Percentiles rank a stretch among this genome's conserved stretches.
These are phyloP conservation scores for Melanogrammus aeglefinus DNA, from an alignment of 2,797 vertebrate species.

Conservation along the genomic window DNA sequence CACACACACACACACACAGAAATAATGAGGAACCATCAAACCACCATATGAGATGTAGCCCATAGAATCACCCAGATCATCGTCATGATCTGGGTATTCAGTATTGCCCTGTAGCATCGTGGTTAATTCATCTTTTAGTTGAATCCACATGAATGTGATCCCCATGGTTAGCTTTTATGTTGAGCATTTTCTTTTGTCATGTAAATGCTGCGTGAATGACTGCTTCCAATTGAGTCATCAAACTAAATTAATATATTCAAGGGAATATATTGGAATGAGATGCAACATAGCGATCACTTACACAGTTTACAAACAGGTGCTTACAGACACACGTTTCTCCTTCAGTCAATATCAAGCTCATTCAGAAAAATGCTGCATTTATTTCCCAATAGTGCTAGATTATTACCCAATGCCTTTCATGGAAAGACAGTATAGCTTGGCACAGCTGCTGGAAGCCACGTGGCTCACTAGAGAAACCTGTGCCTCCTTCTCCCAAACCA, in stretches of 20 bases:
- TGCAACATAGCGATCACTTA: slow-evolving; percentile 48
- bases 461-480: too few relatives aligned
- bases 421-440: background rate
- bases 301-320: slow-evolving; percentile 53
- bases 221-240: background rate
- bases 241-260: background rate
- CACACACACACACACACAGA: background rate
- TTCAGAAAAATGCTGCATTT: slow-evolving; percentile 48
- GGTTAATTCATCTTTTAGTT: too few relatives aligned
- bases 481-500: too few relatives aligned
- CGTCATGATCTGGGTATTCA: background rate
- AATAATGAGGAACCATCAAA: background rate
- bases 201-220: background rate
- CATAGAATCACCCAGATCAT: background rate
- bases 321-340: slow-evolving; percentile 58
- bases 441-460: background rate
- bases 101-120: background rate
- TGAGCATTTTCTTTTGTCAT: background rate
- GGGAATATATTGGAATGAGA: slow-evolving; percentile 36
- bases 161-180: background rate
- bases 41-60: background rate
- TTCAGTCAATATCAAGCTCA: slow-evolving; percentile 64
- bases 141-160: too few relatives aligned
- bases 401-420: slow-evolving; percentile 14
- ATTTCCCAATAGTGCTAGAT: slow-evolving; percentile 38